These are phyloP conservation scores for Poecilia gillii DNA, from an alignment of 2,797 vertebrate genomes.

Conservation along the genomic window DNA sequence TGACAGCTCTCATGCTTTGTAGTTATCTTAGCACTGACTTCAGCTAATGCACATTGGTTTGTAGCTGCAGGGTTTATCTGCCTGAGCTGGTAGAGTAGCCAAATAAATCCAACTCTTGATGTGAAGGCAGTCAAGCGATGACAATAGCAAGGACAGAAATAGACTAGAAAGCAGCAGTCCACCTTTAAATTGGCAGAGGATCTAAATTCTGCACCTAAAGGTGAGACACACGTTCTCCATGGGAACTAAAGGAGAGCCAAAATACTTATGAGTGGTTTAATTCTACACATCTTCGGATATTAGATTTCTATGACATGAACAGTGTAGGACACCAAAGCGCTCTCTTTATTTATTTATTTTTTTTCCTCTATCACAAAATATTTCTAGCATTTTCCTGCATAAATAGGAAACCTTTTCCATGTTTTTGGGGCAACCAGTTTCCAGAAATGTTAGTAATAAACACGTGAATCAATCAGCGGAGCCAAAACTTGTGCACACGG, in stretches of 20 bases:
- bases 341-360: background rate
- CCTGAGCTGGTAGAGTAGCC: constrained; percentile 67
- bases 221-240: constrained; percentile 45
- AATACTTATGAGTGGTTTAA: constrained; percentile 47
- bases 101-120: constrained; percentile 77
- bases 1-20: constrained; percentile 45
- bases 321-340: background rate
- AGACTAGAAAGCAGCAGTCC: constrained; percentile 67
- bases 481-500: background rate
- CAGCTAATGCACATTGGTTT: constrained; percentile 52
- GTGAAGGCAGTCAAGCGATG: constrained; percentile 73
- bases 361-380: background rate
- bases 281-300: background rate
- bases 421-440: background rate
- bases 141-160: constrained; percentile 78
- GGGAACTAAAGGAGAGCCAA: constrained; percentile 30
- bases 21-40: constrained; percentile 47
- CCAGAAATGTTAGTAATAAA: background rate
- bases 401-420: background rate
- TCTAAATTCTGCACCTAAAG: constrained; percentile 54
- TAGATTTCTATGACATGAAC: background rate
- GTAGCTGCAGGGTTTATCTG: constrained; percentile 67
- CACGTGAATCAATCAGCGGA: background rate
- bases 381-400: background rate
- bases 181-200: constrained; percentile 60